A percentile compares a stretch with the other conserved stretches of the same genome.
Evolutionary conservation across 2,113 vertebrate species (phyloP).

Genomic region (Chitala chitala): DNA sequence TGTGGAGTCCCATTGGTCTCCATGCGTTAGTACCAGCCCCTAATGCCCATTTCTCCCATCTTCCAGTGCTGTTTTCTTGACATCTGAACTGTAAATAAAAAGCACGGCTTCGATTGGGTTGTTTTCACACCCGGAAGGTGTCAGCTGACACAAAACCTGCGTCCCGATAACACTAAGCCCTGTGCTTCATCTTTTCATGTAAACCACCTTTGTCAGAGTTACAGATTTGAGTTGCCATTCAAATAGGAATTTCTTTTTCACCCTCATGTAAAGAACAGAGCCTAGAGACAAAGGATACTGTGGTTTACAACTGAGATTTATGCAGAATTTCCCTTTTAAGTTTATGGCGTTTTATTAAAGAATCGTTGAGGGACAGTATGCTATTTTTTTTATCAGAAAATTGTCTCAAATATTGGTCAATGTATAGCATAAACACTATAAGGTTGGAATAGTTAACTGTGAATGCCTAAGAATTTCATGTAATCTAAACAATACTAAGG

Average conservation of each 20-base stretch:
- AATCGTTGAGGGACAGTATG: not conserved
- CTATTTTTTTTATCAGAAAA: constrained; percentile 6
- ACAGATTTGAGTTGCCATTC: constrained; percentile 8
- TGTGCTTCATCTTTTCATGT: constrained; percentile 18
- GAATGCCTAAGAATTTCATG: constrained; percentile 29
- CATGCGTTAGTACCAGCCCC: no score
- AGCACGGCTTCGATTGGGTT: not conserved
- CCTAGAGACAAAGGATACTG: constrained; percentile 37
- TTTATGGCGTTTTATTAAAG: not conserved
- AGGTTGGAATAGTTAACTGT: constrained; percentile 34
- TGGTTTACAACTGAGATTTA: constrained; percentile 32
- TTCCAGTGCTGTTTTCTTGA: no score
- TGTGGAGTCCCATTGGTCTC: no score
- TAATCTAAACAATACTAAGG: not conserved
- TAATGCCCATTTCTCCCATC: no score
- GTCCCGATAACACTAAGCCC: constrained; percentile 11
- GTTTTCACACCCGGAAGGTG: constrained; percentile 5
- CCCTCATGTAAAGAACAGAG: constrained; percentile 41
- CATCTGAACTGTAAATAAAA: no score
- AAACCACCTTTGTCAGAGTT: not conserved
- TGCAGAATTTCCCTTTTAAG: constrained; percentile 36
- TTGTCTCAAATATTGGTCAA: constrained; percentile 9
- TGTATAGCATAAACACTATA: constrained; percentile 12
- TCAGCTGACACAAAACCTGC: not conserved
- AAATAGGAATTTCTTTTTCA: not conserved